Evolutionary conservation across 2,113 vertebrate species (phyloP).

Genomic region (Psophia crepitans): DNA sequence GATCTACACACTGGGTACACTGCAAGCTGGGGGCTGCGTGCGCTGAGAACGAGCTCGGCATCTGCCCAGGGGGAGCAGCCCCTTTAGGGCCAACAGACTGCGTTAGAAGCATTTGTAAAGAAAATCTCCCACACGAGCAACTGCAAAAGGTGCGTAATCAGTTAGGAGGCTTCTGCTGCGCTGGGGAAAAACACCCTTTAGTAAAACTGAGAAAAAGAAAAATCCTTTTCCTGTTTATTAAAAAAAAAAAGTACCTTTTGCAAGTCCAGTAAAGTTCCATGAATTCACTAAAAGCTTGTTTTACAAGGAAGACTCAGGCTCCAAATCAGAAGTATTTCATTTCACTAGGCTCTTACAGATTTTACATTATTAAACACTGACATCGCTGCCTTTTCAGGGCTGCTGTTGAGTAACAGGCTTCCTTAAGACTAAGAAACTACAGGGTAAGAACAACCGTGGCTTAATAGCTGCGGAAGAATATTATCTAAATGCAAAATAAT

Average conservation of each 20-base stretch:
- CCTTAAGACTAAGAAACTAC: conserved; percentile 19
- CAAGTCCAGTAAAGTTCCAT: conserved; percentile 20
- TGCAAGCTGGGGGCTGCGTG: conserved; percentile 3
- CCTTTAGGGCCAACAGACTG: not conserved
- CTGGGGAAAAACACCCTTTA: conserved; percentile 7
- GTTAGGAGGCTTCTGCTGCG: not conserved
- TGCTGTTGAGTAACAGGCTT: conserved; percentile 47
- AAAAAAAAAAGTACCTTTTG: not conserved
- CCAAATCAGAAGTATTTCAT: conserved; percentile 44
- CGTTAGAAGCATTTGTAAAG: not conserved
- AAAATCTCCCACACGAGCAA: conserved; percentile 3
- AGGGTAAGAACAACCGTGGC: conserved; percentile 10
- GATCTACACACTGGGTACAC: not conserved
- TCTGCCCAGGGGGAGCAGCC: not conserved
- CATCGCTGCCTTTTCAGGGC: conserved; percentile 42
- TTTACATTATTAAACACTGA: conserved; percentile 70
- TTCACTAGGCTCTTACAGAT: conserved; percentile 59
- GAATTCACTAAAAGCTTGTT: conserved; percentile 42
- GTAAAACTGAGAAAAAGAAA: conserved; percentile 20
- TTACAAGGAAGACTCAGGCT: conserved; percentile 18
- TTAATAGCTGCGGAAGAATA: conserved; percentile 6
- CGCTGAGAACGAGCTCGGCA: conserved; percentile 2
- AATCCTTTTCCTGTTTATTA: not conserved
- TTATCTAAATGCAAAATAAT: conserved; percentile 5
- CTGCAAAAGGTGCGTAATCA: not conserved